These are phyloP conservation scores for Lepidochrysops patricia DNA, from an alignment of 2,888 invertebrate genomes.

Conservation along the genomic window DNA sequence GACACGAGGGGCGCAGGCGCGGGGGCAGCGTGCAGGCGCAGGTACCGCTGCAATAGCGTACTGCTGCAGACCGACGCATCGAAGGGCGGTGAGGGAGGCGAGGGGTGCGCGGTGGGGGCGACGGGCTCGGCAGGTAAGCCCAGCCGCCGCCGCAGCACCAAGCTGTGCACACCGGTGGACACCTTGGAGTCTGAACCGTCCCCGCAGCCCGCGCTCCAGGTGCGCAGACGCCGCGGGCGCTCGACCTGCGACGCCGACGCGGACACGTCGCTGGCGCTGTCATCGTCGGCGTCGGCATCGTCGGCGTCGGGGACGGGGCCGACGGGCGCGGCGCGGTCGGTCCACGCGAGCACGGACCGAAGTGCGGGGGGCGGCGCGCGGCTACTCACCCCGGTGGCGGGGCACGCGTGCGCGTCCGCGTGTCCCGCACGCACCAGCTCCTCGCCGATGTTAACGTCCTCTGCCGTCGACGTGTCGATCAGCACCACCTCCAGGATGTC, in stretches of 20 bases:
- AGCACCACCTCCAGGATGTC: conserved; percentile 55
- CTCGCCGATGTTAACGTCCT: conserved; percentile 66
- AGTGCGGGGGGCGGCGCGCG: conserved; percentile 9
- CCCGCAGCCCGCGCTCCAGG: conserved; percentile 14
- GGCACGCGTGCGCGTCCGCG: conserved; percentile 50
- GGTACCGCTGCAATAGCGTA: not conserved
- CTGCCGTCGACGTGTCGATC: conserved; percentile 60
- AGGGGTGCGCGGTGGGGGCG: not conserved
- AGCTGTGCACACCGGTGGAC: not conserved
- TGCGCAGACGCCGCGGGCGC: conserved; percentile 15
- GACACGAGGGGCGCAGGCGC: not conserved
- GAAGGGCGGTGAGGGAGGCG: not conserved
- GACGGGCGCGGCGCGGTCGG: conserved; percentile 13
- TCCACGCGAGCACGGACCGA: not conserved
- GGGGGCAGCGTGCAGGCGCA: conserved; percentile 2
- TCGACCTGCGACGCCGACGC: conserved; percentile 43
- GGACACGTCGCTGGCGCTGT: conserved; percentile 34
- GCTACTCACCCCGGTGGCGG: conserved; percentile 43
- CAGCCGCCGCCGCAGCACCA: not conserved
- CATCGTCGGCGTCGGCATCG: conserved; percentile 18
- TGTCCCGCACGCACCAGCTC: conserved; percentile 61
- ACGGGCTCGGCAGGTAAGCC: conserved; percentile 6
- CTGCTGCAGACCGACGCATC: not conserved
- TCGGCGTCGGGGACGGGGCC: conserved; percentile 20
- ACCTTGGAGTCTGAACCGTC: not conserved